These are phyloP conservation scores for Homalodisca vitripennis DNA, from an alignment of 1,140 invertebrate genomes.

Conservation along the genomic window DNA sequence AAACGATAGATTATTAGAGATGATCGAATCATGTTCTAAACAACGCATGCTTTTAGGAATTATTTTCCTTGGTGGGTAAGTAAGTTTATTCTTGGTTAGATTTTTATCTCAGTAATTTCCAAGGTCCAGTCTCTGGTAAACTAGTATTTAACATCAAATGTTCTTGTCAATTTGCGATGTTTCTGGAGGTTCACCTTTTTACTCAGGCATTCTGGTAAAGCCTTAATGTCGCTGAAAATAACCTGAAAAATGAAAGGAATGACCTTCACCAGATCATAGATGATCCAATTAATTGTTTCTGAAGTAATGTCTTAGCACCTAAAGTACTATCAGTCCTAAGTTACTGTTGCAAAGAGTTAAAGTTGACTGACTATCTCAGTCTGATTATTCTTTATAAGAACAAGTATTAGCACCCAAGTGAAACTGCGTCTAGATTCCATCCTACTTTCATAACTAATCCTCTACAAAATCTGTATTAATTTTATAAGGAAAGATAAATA, in stretches of 20 bases:
- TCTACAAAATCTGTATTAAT: too few species aligned
- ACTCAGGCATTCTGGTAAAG: background rate
- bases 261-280: background rate
- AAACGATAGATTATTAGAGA: slow-evolving; percentile 18
- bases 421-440: too few species aligned
- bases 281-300: too few species aligned
- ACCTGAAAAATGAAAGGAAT: too few species aligned
- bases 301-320: too few species aligned
- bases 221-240: background rate
- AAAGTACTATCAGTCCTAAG: too few species aligned
- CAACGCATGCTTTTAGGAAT: slow-evolving; percentile 42
- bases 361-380: too few species aligned
- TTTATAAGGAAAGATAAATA: too few species aligned
- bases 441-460: too few species aligned
- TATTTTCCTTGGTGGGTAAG: slow-evolving; percentile 43
- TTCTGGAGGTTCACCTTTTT: background rate
- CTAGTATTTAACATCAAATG: background rate
- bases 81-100: slow-evolving; percentile 18
- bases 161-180: background rate
- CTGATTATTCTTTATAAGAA: too few species aligned
- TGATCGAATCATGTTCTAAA: slow-evolving; percentile 42
- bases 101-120: background rate
- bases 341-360: too few species aligned
- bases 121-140: background rate
- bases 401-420: too few species aligned